phyloP scores from a whole-genome alignment of 2,113 vertebrate genomes.

The Cololabis saira region DNA sequence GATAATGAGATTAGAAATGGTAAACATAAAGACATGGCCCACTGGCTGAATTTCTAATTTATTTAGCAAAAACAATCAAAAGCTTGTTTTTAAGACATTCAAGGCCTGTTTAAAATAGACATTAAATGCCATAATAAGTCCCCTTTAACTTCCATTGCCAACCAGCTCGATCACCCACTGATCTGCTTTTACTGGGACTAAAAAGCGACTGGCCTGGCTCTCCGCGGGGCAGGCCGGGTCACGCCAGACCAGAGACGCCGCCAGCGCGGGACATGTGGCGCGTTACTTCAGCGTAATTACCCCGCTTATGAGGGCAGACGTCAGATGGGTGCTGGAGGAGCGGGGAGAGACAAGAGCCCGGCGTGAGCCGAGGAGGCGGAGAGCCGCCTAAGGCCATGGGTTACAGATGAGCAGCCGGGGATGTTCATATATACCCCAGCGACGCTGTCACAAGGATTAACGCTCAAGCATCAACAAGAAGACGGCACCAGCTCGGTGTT shows the following conservation, averaged over 20 bases:
- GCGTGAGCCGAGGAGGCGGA: slow-evolving; percentile 16
- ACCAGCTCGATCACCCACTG: too few relatives aligned
- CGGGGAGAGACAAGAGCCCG: slow-evolving; percentile 16
- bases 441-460: slow-evolving; percentile 28
- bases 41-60: too few relatives aligned
- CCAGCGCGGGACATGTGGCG: slow-evolving; percentile 63
- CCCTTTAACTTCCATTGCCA: too few relatives aligned
- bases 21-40: too few relatives aligned
- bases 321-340: slow-evolving; percentile 33
- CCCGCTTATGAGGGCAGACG: slow-evolving; percentile 47
- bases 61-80: too few relatives aligned
- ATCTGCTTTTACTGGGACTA: too few relatives aligned
- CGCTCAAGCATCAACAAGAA: slow-evolving; percentile 48
- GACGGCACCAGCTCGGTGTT: slow-evolving; percentile 42
- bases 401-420: slow-evolving; percentile 34
- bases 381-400: slow-evolving; percentile 16
- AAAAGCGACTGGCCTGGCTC: slow-evolving; percentile 15
- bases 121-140: too few relatives aligned
- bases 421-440: slow-evolving; percentile 28
- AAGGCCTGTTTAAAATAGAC: too few relatives aligned
- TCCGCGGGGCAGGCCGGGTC: slow-evolving; percentile 25
- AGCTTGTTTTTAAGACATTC: too few relatives aligned
- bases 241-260: slow-evolving; percentile 41
- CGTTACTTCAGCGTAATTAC: slow-evolving; percentile 75
- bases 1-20: too few relatives aligned